Percentiles rank a stretch among this genome's conserved stretches.
phyloP scores from a whole-genome alignment of 1,140 invertebrate genomes.

The Lethrus apterus region DNA sequence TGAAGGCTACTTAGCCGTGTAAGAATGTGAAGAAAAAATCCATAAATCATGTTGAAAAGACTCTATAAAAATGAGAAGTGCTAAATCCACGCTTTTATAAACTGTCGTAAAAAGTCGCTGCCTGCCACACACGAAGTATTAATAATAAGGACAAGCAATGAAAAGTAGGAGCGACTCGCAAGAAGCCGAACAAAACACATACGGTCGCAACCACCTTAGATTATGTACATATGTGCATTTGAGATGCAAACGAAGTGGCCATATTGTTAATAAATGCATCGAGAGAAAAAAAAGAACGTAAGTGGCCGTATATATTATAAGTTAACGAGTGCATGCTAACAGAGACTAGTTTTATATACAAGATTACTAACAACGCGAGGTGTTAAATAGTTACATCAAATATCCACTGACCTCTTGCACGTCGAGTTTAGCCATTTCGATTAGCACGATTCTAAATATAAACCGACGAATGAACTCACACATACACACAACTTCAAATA shows the following conservation, averaged over 20 bases:
- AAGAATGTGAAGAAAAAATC: too few relatives aligned
- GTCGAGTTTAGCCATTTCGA: slow-evolving; percentile 12
- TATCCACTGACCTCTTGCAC: slow-evolving; percentile 20
- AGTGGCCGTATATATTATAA: slow-evolving; percentile 3
- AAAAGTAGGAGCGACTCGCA: slow-evolving; percentile 6
- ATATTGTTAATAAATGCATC: background rate
- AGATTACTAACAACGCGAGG: slow-evolving; percentile 3
- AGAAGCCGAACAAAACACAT: slow-evolving; percentile 1
- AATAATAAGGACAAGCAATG: slow-evolving; percentile 12
- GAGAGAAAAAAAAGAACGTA: background rate
- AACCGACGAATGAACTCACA: too few relatives aligned
- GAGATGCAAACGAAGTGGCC: background rate
- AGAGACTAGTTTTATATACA: slow-evolving; percentile 11
- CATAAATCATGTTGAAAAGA: too few relatives aligned
- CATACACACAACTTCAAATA: slow-evolving; percentile 5
- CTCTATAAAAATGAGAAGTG: too few relatives aligned
- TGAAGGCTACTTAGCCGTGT: too few relatives aligned
- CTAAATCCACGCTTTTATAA: slow-evolving; percentile 4
- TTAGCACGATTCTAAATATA: slow-evolving; percentile 14
- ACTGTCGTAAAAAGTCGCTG: slow-evolving; percentile 3
- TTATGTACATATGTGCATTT: background rate
- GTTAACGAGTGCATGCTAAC: slow-evolving; percentile 10
- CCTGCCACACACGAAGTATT: slow-evolving; percentile 12
- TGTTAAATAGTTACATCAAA: slow-evolving; percentile 17
- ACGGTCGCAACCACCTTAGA: background rate